Conservation (phyloP, 2,797 vertebrate species). For the Oceanodroma leucorhoa region DNA sequence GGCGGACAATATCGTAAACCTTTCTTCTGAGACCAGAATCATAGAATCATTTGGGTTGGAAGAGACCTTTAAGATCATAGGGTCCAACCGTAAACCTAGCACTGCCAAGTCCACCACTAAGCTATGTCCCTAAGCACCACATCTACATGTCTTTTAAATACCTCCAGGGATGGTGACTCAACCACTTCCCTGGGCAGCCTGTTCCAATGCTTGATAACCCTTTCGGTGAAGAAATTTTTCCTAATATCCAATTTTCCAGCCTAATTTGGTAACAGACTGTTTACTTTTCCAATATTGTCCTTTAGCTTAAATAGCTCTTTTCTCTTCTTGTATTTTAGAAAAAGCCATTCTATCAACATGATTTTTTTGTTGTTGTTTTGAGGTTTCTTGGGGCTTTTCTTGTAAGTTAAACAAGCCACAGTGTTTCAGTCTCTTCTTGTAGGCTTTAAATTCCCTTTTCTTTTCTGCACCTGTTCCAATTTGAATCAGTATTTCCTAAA, state of each 20-base stretch:
- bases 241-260: neutral
- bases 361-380: neutral
- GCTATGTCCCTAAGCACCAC: neutral
- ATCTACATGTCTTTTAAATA: neutral
- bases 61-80: neutral
- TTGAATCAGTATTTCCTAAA: constrained; percentile 3
- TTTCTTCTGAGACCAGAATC: neutral
- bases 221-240: neutral
- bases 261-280: neutral
- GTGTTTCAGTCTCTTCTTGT: neutral
- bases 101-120: neutral
- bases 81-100: neutral
- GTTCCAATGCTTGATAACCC: neutral
- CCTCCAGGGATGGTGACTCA: neutral
- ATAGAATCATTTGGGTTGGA: neutral
- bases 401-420: neutral
- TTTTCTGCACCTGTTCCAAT: constrained; percentile 19
- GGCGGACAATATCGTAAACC: neutral
- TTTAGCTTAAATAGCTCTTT: neutral
- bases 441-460: neutral
- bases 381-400: neutral
- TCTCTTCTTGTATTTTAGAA: neutral
- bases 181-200: neutral
- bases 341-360: neutral
- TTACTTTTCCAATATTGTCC: neutral